Conservation (phyloP, 2,113 vertebrate genomes). For the Notarius lentiginosus region DNA sequence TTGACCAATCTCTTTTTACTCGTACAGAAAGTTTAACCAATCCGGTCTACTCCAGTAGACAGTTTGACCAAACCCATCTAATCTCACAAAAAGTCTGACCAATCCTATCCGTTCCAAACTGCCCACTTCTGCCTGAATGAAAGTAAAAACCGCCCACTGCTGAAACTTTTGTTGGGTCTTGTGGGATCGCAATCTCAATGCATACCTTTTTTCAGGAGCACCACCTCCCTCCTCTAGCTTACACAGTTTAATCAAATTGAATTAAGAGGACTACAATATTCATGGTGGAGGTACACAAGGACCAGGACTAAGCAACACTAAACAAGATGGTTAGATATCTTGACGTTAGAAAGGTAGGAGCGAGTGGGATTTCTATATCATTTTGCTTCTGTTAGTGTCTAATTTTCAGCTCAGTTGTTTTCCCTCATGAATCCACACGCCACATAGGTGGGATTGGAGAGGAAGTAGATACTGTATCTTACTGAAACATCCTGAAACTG, state of each 20-base stretch:
- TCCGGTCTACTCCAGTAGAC: background rate
- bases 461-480: constrained; percentile 4
- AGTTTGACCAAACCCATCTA: background rate
- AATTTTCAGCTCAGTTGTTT: constrained; percentile 4
- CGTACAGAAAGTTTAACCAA: background rate
- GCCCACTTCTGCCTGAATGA: background rate
- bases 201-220: background rate
- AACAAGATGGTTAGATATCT: background rate
- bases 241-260: background rate
- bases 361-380: background rate
- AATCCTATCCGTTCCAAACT: background rate
- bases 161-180: background rate
- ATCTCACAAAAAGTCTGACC: background rate
- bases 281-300: background rate
- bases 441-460: constrained; percentile 8
- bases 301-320: background rate
- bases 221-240: background rate
- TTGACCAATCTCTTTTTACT: background rate
- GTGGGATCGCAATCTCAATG: background rate
- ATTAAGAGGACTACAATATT: background rate
- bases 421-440: constrained; percentile 15
- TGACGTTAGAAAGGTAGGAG: background rate
- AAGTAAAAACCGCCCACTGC: background rate
- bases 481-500: constrained; percentile 4
- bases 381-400: background rate